Evolutionary conservation across 2,113 vertebrate genomes (phyloP).

Genomic region (Paramisgurnus dabryanus): DNA sequence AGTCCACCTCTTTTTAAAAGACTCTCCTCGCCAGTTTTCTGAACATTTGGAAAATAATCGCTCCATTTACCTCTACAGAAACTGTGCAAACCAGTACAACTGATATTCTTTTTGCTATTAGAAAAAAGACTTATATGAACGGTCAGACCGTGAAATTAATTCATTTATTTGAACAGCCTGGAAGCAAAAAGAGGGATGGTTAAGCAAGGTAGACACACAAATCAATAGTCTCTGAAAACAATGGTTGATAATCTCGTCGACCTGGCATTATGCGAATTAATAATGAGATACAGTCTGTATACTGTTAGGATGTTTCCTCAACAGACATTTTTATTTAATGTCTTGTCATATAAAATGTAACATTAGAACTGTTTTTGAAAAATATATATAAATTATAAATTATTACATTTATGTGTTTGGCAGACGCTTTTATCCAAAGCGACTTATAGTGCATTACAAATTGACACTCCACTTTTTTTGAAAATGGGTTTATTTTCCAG

Average conservation of each 20-base stretch:
- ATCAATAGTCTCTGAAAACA: constrained; percentile 61
- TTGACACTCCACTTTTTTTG: no score
- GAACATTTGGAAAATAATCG: constrained; percentile 51
- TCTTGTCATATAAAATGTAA: no score
- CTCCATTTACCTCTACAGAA: constrained; percentile 53
- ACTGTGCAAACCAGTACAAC: constrained; percentile 47
- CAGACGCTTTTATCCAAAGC: no score
- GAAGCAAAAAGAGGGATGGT: constrained; percentile 52
- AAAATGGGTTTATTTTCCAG: no score
- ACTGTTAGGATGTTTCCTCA: neutral
- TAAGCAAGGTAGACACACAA: constrained; percentile 53
- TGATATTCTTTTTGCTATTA: constrained; percentile 61
- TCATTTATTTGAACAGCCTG: constrained; percentile 68
- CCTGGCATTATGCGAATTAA: neutral
- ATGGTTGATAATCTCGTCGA: constrained; percentile 21
- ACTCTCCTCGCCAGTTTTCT: constrained; percentile 26
- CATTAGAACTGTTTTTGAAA: no score
- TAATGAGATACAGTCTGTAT: neutral
- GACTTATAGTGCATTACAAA: no score
- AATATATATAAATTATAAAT: no score
- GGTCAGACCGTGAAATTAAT: constrained; percentile 70
- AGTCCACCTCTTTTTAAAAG: constrained; percentile 24
- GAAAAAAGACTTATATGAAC: constrained; percentile 60
- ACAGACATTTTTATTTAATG: no score
- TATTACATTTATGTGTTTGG: no score